Base-by-base conservation (phyloP, 2,113 vertebrate species). In the Taurulus bubalis region DNA sequence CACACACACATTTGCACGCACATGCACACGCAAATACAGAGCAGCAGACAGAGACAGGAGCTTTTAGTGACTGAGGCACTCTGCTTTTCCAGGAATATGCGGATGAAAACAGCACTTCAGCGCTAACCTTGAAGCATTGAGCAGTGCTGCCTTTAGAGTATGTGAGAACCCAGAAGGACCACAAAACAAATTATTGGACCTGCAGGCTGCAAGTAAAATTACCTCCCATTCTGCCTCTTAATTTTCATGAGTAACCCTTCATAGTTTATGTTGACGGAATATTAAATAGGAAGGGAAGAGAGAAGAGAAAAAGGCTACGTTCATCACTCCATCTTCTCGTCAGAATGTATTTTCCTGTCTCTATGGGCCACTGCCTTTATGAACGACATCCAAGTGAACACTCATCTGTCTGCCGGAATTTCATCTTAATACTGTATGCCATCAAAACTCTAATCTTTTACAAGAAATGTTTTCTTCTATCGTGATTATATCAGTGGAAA, bases 51-150 rank as follows among this genome's bases (percentile, higher is more conserved):
- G 62, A 89, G 59, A 78, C 42, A 5, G 82, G 79, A 75, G 88
- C 89, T 90, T 90, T 93, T 89, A 90, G 84, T 90, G 84, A 90
- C 80, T 62, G 75, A 80, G 79, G 62, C 85, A 53, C 84, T 79
- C 75, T 82, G 82, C 76, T 86, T 89, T 89, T 76, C 56, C 82
- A 79, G 80, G 87, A 89, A 82, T 88, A 75, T 56, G 55, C 1
- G 60, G 65, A 88, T 88, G 82, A 90, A 92, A 94, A 90, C 88
- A 90, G 79, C 79, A 86, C 91, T 93, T 89, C 85, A 84, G 82
- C 82, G 67, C 83, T 93, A 92, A 94, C 91, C 93, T 94, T 94
- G 91, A 91, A 91, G 82, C 89, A 83, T 79, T 42, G 87, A 92
- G 89, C 89, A 84, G 67, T 18, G 58, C 87, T 85, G 85, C 91